Percentiles rank a stretch among this genome's conserved stretches.
Conservation (phyloP, 2,797 vertebrate species). For the Aphelocoma californica region DNA sequence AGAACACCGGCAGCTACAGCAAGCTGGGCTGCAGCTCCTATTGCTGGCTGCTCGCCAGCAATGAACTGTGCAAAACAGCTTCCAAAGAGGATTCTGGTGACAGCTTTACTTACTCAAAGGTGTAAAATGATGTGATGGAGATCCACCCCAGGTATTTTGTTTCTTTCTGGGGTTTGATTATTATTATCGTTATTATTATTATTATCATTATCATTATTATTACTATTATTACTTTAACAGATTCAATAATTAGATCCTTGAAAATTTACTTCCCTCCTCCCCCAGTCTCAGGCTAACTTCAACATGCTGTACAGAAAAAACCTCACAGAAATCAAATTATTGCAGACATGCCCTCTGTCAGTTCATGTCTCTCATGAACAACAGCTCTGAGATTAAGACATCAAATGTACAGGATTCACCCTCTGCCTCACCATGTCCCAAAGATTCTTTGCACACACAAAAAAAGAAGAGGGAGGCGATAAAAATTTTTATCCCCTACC, state of each 20-base stretch:
- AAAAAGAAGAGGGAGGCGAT: fast-evolving
- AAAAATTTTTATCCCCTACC: not conserved
- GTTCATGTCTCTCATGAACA: not conserved
- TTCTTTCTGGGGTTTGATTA: not conserved
- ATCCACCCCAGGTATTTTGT: not conserved
- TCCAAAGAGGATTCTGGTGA: not conserved
- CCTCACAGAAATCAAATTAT: not conserved
- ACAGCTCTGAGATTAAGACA: not conserved
- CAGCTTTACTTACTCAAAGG: not conserved
- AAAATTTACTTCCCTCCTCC: not conserved
- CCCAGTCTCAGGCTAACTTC: not conserved
- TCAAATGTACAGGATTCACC: not conserved
- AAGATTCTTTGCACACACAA: not conserved
- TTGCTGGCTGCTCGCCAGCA: not conserved
- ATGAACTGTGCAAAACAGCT: not conserved
- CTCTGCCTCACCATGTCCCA: not conserved
- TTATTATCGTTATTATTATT: not conserved
- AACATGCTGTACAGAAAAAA: not conserved
- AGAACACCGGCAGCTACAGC: not conserved
- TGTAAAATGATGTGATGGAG: not conserved
- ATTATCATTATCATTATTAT: not conserved
- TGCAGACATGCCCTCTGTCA: not conserved
- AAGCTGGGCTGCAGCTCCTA: not conserved
- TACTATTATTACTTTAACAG: not conserved
- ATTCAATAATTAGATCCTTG: not conserved